phyloP scores from a whole-genome alignment of 92 coral and sea anemone genomes.

The Siderastrea siderea region DNA sequence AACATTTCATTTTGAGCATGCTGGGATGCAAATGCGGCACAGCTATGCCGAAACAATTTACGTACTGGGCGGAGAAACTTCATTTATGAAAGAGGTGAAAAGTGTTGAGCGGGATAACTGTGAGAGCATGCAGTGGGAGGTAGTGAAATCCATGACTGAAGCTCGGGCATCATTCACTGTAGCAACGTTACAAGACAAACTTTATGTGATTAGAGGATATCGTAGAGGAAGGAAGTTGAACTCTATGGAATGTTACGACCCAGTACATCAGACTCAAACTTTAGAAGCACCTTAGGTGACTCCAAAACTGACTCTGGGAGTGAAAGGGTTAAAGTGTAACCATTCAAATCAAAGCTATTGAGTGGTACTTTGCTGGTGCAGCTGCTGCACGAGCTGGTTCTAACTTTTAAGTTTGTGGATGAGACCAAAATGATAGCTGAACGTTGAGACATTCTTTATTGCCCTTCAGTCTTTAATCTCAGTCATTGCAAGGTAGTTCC shows the following conservation, averaged over 20 bases:
- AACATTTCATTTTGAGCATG: constrained; percentile 89
- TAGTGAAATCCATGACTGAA: constrained; percentile 78
- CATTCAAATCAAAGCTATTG: too few relatives aligned
- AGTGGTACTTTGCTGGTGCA: too few relatives aligned
- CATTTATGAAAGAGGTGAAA: constrained; percentile 97
- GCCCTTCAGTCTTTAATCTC: too few relatives aligned
- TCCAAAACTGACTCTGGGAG: too few relatives aligned
- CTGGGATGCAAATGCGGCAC: constrained; percentile 91
- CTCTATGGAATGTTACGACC: constrained; percentile 93
- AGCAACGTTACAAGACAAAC: constrained; percentile 77
- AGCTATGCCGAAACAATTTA: constrained; percentile 89
- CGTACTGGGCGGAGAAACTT: constrained; percentile 95
- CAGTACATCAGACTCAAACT: too few relatives aligned
- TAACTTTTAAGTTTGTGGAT: too few relatives aligned
- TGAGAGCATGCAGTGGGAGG: constrained; percentile 88
- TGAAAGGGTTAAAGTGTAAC: too few relatives aligned
- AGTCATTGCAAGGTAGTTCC: too few relatives aligned
- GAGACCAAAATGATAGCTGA: too few relatives aligned
- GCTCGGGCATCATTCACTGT: constrained; percentile 95
- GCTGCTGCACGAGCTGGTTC: too few relatives aligned
- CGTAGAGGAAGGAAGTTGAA: constrained; percentile 92
- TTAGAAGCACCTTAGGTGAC: too few relatives aligned
- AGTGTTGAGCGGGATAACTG: constrained; percentile 89
- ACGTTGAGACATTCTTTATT: too few relatives aligned
- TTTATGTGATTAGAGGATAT: constrained; percentile 96